Evolutionary conservation across 2,797 vertebrate species (phyloP).

Genomic region (Coendou prehensilis): DNA sequence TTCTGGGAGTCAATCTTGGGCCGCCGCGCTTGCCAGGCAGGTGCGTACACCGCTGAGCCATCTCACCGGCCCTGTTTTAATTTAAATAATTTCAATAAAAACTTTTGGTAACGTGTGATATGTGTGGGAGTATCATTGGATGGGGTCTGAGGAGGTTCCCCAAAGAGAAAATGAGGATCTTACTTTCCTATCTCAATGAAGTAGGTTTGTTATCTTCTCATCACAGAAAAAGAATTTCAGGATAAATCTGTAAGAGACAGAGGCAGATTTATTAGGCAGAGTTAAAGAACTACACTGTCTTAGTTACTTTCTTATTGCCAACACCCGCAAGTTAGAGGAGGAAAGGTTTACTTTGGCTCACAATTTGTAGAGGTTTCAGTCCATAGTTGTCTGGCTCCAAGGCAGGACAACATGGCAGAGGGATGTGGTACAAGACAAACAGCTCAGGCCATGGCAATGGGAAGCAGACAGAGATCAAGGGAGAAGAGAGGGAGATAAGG

Average conservation of each 20-base stretch:
- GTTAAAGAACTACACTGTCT: background rate
- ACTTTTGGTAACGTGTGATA: background rate
- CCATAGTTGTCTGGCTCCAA: no score
- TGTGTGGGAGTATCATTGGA: background rate
- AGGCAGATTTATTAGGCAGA: background rate
- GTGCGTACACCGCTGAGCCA: no score
- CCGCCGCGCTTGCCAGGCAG: no score
- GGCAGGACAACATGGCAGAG: no score
- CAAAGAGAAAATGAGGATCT: background rate
- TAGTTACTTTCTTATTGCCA: background rate
- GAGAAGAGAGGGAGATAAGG: background rate
- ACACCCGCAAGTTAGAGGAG: background rate
- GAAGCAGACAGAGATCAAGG: background rate
- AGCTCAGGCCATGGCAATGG: background rate
- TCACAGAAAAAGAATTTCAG: background rate
- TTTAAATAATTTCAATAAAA: background rate
- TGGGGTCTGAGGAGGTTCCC: background rate
- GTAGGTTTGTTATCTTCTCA: background rate
- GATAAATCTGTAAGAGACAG: background rate
- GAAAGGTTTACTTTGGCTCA: no score
- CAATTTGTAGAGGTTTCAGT: no score
- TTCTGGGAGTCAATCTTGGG: no score
- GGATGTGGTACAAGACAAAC: background rate
- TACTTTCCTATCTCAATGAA: background rate
- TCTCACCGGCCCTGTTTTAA: no score